Base-by-base conservation (phyloP, 2,797 vertebrate genomes). In the Vireo griseus region DNA sequence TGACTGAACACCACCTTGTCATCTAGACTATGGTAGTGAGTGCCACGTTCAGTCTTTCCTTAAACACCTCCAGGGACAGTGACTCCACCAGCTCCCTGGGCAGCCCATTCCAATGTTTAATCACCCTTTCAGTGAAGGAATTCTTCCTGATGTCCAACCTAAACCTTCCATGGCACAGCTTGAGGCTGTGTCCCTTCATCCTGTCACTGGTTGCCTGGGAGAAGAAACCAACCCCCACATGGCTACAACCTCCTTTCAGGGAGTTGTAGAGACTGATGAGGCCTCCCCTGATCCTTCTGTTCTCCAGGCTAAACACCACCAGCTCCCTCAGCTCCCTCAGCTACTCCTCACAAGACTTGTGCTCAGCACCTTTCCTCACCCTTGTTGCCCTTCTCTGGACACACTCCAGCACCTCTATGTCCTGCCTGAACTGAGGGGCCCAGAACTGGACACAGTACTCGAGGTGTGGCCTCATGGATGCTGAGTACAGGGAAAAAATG, bases 401-500 rank as follows among this genome's bases (percentile, higher is more conserved):
- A 3, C 5, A 0, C 5, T 33, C 44, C 44, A 44, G 61, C 45
- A 10, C 6, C 45, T 66, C 81, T 37, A 6, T n/a, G 45, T 22
- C 37, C 22, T 44, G 19, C 11, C 61, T 75, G 16, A 67, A 9
- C 18, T 37, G 39, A 44, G 18, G 16, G 39, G 18, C 12, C 52
- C 28, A 51, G 45, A 67, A 22, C 15, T 44, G 45, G 18, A 28
- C 24, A 14, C 28, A 45, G 39, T 16, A 39, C 24, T 59, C 0
- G 1, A 45, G 45, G 4, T 20, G 28, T 16, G n/a, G 1, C 54
- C n/a, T 39, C 24, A 20, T 2, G 0, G 0, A 16, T 45, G 29
- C 47, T 14, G 29, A 47, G 6, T 20, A 25, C 40, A 47, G 16
- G 20, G 31, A 39, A 37, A n/a, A 59, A 68, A 17, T 25, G 11